Percentiles rank a stretch among this genome's conserved stretches.
phyloP scores from a whole-genome alignment of 2,113 vertebrate genomes.

The Ia io region DNA sequence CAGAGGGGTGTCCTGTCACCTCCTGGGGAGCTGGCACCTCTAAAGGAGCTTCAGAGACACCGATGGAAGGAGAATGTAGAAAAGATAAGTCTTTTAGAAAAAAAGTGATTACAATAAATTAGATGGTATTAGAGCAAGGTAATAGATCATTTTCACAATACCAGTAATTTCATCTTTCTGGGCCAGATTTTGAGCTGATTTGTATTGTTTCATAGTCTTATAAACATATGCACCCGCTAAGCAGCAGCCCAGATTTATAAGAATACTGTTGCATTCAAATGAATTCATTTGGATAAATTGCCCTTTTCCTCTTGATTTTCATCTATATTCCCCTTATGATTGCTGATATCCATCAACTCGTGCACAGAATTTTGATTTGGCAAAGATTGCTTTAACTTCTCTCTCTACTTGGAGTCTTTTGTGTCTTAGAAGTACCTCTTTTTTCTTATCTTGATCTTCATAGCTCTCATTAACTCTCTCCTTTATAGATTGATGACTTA shows the following conservation, averaged over 20 bases:
- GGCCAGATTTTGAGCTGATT: conserved; percentile 50
- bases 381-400: background rate
- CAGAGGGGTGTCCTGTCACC: background rate
- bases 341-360: conserved; percentile 8
- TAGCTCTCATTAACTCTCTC: background rate
- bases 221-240: conserved; percentile 16
- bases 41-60: background rate
- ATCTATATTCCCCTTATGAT: conserved; percentile 11
- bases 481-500: background rate
- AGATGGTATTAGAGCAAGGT: background rate
- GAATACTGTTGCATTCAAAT: conserved; percentile 49
- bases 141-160: conserved; percentile 35
- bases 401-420: background rate
- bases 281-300: conserved; percentile 57
- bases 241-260: conserved; percentile 27
- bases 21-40: background rate
- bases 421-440: background rate
- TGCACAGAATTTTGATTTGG: conserved; percentile 36
- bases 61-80: background rate
- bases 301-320: conserved; percentile 35
- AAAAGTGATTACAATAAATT: conserved; percentile 28
- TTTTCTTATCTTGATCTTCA: background rate
- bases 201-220: conserved; percentile 51
- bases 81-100: background rate
- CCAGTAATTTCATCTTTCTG: conserved; percentile 36